phyloP scores from a whole-genome alignment of 1,140 invertebrate species.

The Lordiphosa stackelbergi region DNA sequence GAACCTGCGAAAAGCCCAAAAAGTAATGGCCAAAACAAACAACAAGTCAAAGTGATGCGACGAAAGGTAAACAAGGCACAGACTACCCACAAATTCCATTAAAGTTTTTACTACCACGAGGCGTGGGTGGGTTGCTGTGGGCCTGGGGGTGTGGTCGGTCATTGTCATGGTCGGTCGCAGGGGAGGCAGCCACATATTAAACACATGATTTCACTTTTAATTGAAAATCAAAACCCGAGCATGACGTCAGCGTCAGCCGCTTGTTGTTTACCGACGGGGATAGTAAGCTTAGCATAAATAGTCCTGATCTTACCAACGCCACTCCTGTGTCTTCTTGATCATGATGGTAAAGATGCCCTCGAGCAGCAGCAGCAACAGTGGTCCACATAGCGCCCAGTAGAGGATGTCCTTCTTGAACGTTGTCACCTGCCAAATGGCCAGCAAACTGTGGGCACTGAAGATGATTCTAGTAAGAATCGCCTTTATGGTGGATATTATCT shows the following conservation, averaged over 20 bases:
- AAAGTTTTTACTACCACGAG: constrained; percentile 60
- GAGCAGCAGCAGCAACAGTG: constrained; percentile 85
- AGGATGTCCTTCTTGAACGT: constrained; percentile 84
- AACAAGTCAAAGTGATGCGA: constrained; percentile 61
- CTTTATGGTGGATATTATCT: constrained; percentile 87
- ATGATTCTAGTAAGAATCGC: constrained; percentile 88
- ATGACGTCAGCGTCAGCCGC: constrained; percentile 63
- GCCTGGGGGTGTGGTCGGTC: constrained; percentile 32
- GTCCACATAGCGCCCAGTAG: constrained; percentile 87
- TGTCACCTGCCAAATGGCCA: constrained; percentile 89
- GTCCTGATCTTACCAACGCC: constrained; percentile 85
- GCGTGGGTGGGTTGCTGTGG: constrained; percentile 12
- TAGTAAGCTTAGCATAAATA: too few species aligned
- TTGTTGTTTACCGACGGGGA: constrained; percentile 61
- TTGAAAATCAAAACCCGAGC: constrained; percentile 73
- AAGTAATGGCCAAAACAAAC: constrained; percentile 47
- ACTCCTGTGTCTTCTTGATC: constrained; percentile 90
- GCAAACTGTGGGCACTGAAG: constrained; percentile 86
- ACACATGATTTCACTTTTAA: constrained; percentile 77
- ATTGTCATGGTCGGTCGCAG: constrained; percentile 12
- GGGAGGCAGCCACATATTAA: constrained; percentile 51
- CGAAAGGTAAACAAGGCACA: constrained; percentile 67
- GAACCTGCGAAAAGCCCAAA: constrained; percentile 81
- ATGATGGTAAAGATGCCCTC: constrained; percentile 91
- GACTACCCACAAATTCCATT: constrained; percentile 62